Evolutionary conservation across 2,113 vertebrate genomes (phyloP), one percentile per base, ranked within the genome.

Genomic region (Chunga burmeisteri): DNA sequence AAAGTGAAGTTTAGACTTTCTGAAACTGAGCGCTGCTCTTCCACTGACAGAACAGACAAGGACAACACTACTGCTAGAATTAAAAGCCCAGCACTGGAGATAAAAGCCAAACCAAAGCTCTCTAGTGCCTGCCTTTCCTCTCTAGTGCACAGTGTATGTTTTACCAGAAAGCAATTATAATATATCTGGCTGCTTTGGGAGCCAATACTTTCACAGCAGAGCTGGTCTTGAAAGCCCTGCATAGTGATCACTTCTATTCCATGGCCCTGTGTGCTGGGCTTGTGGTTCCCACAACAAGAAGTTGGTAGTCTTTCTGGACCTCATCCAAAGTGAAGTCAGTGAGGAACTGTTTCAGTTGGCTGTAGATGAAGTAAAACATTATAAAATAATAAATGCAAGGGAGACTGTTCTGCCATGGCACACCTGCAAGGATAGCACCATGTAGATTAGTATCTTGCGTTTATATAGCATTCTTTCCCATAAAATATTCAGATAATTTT

Each of bases 221-320:
- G 56, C 61, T 6, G 3, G 15, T 90, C 91, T 91, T 87, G 52
- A 87, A 95, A 96, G 40, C 66, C 36, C 30, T 93, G 56, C 47
- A 40, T 79, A 94, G 81, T 26, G 40, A 79, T 79, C 53, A 6
- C 16, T 94, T 88, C 40, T 90, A 5, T 52, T 90, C 34, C 16
- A 49, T 3, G 0, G 61, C 38, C 32, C 53, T 78, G 20, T 53
- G 49, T 94, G 78, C 84, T 93, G 70, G 73, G 90, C 27, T 95
- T 95, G 81, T 87, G 88, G 26, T 95, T 96, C 62, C 81, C 90
- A 85, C 66, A 92, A 32, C 20, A 86, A n/a, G 2, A 71, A 73
- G 27, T 61, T 56, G 52, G 29, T 91, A 72, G 81, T 70, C 53
- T 77, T 80, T 93, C 81, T 90, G 90, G 81, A 77, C 32, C 49